phyloP scores from a whole-genome alignment of 2,888 invertebrate genomes.

The Leptopilina syphax region DNA sequence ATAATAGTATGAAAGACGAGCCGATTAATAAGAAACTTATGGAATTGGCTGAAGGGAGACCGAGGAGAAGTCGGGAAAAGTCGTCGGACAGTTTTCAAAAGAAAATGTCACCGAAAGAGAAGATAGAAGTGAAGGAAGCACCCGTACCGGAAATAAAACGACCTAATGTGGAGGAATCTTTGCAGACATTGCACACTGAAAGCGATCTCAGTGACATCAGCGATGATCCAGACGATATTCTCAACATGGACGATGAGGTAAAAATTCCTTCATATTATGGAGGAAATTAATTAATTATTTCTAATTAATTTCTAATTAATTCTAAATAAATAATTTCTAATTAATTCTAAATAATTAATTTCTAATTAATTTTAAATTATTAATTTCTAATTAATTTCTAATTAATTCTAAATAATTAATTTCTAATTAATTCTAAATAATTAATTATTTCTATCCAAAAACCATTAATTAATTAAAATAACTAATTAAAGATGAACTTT shows the following conservation, averaged over 20 bases:
- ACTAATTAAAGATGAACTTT: too few species aligned
- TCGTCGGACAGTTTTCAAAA: conserved; percentile 71
- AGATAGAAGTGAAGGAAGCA: conserved; percentile 65
- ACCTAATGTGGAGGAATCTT: conserved; percentile 74
- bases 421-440: too few species aligned
- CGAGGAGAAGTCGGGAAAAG: conserved; percentile 71
- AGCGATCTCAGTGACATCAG: conserved; percentile 91
- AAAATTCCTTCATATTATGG: background rate
- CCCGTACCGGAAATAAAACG: conserved; percentile 69
- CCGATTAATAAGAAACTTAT: conserved; percentile 74
- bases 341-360: too few species aligned
- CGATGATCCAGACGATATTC: conserved; percentile 92
- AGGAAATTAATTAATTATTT: too few species aligned
- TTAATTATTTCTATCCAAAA: too few species aligned
- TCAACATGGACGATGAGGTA: conserved; percentile 85
- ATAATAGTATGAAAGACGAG: conserved; percentile 75
- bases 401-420: too few species aligned
- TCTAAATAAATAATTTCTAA: too few species aligned
- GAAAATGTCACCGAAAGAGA: conserved; percentile 70
- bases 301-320: too few species aligned
- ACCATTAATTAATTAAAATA: too few species aligned
- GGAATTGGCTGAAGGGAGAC: conserved; percentile 73
- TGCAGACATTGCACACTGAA: conserved; percentile 80
- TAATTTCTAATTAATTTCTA: too few species aligned
- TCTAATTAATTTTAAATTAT: too few species aligned